Conservation (phyloP, 2,113 vertebrate species). For the Ammospiza nelsoni region DNA sequence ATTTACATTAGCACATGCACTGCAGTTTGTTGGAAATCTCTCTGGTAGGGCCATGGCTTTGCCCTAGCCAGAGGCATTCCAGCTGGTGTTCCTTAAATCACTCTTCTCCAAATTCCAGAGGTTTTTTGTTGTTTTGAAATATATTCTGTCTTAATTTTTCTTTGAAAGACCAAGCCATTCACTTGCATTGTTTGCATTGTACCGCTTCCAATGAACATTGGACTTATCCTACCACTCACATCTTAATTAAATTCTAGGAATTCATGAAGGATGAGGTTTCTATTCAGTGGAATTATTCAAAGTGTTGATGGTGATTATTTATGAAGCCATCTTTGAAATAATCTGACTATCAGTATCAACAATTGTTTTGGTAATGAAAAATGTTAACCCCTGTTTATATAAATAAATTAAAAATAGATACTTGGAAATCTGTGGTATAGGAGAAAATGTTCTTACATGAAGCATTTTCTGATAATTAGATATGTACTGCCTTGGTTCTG, state of each 20-base stretch:
- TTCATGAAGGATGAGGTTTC: not conserved
- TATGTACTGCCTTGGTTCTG: not conserved
- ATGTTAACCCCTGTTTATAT: not conserved
- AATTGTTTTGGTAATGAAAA: not conserved
- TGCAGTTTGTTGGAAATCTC: not conserved
- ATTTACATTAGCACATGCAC: not conserved
- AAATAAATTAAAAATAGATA: not conserved
- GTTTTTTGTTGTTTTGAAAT: not conserved
- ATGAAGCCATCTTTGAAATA: not conserved
- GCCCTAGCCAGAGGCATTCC: not conserved
- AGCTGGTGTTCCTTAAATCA: accelerated
- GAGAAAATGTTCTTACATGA: not conserved
- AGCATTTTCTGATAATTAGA: not conserved
- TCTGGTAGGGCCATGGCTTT: not conserved
- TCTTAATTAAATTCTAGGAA: not conserved
- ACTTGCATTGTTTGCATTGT: not conserved
- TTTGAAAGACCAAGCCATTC: not conserved
- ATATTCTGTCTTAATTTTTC: not conserved
- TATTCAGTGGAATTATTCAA: not conserved
- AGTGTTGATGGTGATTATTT: not conserved
- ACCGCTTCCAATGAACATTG: not conserved
- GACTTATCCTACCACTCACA: not conserved
- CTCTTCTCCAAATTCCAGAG: not conserved
- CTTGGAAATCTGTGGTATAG: not conserved
- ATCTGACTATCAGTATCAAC: not conserved